Evolutionary conservation across 2,113 vertebrate genomes (phyloP), one percentile per base, ranked within the genome.

Genomic region (Sialia sialis): DNA sequence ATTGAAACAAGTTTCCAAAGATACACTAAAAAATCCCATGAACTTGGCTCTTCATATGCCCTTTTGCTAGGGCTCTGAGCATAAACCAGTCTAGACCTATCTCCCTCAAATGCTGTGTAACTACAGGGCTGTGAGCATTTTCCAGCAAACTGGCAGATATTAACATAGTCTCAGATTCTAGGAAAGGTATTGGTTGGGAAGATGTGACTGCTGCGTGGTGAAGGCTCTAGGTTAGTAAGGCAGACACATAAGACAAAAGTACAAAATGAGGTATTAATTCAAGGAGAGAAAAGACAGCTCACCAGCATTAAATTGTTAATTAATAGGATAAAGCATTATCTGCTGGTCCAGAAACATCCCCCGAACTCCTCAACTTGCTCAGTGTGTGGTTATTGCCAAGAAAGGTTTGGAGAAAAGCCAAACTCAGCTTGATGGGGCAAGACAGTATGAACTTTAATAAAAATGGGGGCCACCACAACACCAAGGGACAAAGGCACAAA

Each of bases 301-400:
- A 58, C 23, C 34, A 82, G 66, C 66, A 89, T 76, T 94, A 94
- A 82, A 92, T 30, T n/a, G 66, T 54, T 62, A 82, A 89, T 76
- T 73, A 94, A 91, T 7, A 87, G 51, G 69, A 93, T 76, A 76
- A 94, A 84, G 54, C 54, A 91, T 87, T 91, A 92, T 89, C 77
- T 82, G 51, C 62, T 66, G 49, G 46, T 87, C 74, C 89, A 92
- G 78, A 89, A 95, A 84, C 29, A 79, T 54, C 38, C 41, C 74
- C 41, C 62, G 43, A 75, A 93, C 32, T 87, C 74, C 49, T 58
- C 60, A 60, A 25, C 58, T 89, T 79, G 54, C 80, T 94, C 64
- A 66, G 58, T 32, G 62, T 58, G 26, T 79, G 66, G 54, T 82
- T 91, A 78, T 43, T 75, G 84, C 80, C 84, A 87, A 84, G 51